These are phyloP conservation scores for Campopleginae sp. DNA, from an alignment of 2,888 invertebrate genomes.

Conservation along the genomic window DNA sequence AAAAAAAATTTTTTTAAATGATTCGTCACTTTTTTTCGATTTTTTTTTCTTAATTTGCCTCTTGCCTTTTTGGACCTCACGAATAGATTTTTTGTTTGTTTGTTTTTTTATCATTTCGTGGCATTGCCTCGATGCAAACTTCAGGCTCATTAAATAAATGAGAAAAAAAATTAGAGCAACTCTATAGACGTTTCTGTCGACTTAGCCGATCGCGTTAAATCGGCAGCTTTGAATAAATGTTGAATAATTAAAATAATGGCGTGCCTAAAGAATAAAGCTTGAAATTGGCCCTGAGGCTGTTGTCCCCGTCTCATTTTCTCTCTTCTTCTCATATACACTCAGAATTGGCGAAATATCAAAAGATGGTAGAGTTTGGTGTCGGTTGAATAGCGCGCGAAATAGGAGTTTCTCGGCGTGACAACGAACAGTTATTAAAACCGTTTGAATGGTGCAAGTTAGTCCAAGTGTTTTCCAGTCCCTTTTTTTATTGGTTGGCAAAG, in stretches of 20 bases:
- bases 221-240: constrained; percentile 31
- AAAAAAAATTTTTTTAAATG: too few relatives aligned
- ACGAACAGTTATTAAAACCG: constrained; percentile 66
- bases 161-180: constrained; percentile 31
- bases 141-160: background rate
- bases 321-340: constrained; percentile 10
- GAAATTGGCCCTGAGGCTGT: constrained; percentile 2
- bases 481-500: constrained; percentile 30
- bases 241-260: constrained; percentile 49
- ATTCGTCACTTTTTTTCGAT: too few relatives aligned
- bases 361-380: constrained; percentile 43
- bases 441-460: constrained; percentile 53
- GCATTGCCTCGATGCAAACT: too few relatives aligned
- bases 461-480: constrained; percentile 52
- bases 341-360: constrained; percentile 55
- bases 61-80: too few relatives aligned
- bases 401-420: constrained; percentile 47
- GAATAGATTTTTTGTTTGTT: too few relatives aligned
- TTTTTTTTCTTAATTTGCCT: too few relatives aligned
- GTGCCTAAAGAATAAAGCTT: constrained; percentile 50
- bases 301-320: constrained; percentile 20
- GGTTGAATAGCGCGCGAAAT: constrained; percentile 48
- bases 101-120: too few relatives aligned
- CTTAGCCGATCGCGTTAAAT: constrained; percentile 45
- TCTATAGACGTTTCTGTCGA: constrained; percentile 36